phyloP scores from a whole-genome alignment of 2,888 invertebrate species.

The Acanthosepion pharaonis region DNA sequence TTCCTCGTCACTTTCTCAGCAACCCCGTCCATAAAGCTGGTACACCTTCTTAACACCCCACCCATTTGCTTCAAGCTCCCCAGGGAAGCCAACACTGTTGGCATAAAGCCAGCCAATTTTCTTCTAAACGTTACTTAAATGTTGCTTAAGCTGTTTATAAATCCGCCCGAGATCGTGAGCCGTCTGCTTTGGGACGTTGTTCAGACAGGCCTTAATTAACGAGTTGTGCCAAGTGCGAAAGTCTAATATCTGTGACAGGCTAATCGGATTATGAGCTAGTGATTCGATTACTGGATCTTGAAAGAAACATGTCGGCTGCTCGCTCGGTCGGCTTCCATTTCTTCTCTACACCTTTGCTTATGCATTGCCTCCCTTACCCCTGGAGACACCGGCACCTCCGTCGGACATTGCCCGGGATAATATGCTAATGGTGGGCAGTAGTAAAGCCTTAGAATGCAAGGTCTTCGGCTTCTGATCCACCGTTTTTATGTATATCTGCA shows the following conservation, averaged over 20 bases:
- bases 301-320: background rate
- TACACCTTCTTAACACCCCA: no score
- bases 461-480: no score
- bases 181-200: slow-evolving; percentile 36
- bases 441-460: background rate
- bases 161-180: slow-evolving; percentile 37
- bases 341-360: background rate
- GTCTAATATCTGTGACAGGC: slow-evolving; percentile 38
- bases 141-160: slow-evolving; percentile 39
- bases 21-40: no score
- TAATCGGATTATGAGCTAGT: background rate
- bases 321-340: background rate
- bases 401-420: background rate
- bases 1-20: no score
- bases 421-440: background rate
- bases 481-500: background rate
- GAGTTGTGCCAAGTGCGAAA: background rate
- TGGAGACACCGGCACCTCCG: background rate
- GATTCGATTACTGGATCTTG: background rate
- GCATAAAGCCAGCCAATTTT: slow-evolving; percentile 11
- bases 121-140: slow-evolving; percentile 38
- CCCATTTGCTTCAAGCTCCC: background rate
- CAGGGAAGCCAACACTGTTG: background rate
- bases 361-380: background rate
- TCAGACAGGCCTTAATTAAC: slow-evolving; percentile 39